phyloP scores from a whole-genome alignment of 2,888 invertebrate genomes.

The Notodonta dromedarius region DNA sequence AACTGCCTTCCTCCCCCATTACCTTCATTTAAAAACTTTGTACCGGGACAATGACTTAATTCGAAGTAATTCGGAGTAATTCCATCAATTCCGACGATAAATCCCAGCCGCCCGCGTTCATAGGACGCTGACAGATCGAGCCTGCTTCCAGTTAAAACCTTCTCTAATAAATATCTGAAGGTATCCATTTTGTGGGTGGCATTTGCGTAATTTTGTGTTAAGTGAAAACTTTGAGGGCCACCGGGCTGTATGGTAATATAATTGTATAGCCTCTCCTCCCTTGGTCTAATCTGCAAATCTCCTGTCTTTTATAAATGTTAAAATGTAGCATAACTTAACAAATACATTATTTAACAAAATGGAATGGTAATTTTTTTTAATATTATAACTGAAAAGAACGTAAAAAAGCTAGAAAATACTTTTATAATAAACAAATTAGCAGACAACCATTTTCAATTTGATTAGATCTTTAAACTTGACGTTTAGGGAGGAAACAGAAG shows the following conservation, averaged over 20 bases:
- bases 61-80: slow-evolving; percentile 24
- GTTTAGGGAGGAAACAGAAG: background rate
- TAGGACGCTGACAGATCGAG: slow-evolving; percentile 24
- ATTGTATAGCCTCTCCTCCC: background rate
- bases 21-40: slow-evolving; percentile 24
- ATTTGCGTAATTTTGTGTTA: slow-evolving; percentile 27
- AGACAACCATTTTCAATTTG: background rate
- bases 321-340: too few relatives aligned
- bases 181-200: slow-evolving; percentile 17
- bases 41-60: slow-evolving; percentile 34
- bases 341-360: too few relatives aligned
- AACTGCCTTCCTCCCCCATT: slow-evolving; percentile 9
- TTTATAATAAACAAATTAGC: background rate
- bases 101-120: slow-evolving; percentile 27
- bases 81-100: slow-evolving; percentile 35
- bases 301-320: background rate
- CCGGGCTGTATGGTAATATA: background rate
- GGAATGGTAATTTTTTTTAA: too few relatives aligned
- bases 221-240: slow-evolving; percentile 30
- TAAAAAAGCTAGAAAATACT: too few relatives aligned
- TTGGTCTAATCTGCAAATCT: background rate
- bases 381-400: too few relatives aligned
- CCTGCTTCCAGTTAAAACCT: slow-evolving; percentile 30
- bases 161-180: slow-evolving; percentile 30
- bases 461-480: background rate